Evolutionary conservation across 2,797 vertebrate genomes (phyloP), one percentile per base, ranked within the genome.

Genomic region (Nothura maculosa): DNA sequence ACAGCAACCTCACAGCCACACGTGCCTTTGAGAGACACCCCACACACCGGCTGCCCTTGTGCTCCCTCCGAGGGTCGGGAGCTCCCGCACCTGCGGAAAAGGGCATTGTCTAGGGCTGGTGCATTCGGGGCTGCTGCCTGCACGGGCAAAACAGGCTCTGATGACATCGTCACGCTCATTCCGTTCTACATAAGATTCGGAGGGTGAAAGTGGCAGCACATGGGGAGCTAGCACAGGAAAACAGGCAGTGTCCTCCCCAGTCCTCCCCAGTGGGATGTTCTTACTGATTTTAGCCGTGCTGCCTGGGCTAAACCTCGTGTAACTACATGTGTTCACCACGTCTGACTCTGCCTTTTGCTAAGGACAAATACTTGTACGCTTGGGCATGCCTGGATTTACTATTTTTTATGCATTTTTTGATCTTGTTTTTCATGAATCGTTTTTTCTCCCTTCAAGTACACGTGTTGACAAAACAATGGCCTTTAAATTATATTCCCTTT

Each of bases 181-280:
- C 52, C 4, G 1, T 77, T 87, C 54, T 63, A 28, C 20, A 6
- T 61, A 78, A 85, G 48, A 86, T 57, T 74, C 55, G 43, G 58
- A 92, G n/a, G 21, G 48, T 57, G 13, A 55, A 72, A 34, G 36
- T 1, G 0, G 40, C 25, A 74, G 76, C 62, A 54, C 48, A 75
- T 40, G 14, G 78, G 32, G 83, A 96, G 67, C 30, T 73, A 47
- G 82, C 63, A 10, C 78, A 79, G 60, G 22, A 69, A 94, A 88
- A 47, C 15, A 86, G 22, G 47, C 18, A 18, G 6, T 73, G 70
- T 81, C 58, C 42, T 84, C 72, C 81, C 63, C 34, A 86, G 70
- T 81, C 58, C 42, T 84, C 72, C 81, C 63, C 34, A 86, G 47
- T 4, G 3, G 36, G 75, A n/a, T 1, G 1, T 68, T 54, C 66